A percentile compares a stretch with the other conserved stretches of the same genome.
Evolutionary conservation across 2,113 vertebrate genomes (phyloP).

Genomic region (Meles meles): DNA sequence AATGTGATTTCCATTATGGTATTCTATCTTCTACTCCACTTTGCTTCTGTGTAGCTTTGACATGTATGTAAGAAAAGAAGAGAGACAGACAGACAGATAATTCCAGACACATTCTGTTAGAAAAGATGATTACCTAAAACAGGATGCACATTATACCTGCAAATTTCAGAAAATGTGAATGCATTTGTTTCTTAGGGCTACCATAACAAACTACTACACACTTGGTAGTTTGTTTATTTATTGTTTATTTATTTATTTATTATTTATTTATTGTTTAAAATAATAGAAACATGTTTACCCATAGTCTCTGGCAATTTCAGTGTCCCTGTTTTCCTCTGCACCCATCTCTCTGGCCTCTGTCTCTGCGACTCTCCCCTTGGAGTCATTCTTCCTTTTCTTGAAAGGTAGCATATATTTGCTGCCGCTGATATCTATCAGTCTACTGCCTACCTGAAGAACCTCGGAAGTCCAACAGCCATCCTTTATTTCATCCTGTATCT

Average conservation of each 20-base stretch:
- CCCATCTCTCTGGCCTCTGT: background rate
- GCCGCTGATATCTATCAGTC: background rate
- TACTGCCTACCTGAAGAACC: background rate
- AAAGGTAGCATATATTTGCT: background rate
- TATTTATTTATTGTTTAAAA: too few species aligned
- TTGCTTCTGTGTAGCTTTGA: background rate
- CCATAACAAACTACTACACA: background rate
- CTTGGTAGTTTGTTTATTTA: too few species aligned
- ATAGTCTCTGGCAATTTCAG: background rate
- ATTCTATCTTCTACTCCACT: background rate
- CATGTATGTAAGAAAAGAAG: background rate
- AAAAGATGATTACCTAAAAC: background rate
- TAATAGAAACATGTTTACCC: background rate
- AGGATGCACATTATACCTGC: background rate
- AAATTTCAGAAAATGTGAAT: conserved; percentile 18
- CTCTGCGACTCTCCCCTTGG: background rate
- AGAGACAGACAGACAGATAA: background rate
- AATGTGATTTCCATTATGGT: background rate
- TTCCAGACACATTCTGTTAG: background rate
- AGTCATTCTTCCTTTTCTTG: background rate
- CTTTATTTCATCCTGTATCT: background rate
- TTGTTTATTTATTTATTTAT: too few species aligned
- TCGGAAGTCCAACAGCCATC: background rate
- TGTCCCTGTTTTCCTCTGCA: background rate
- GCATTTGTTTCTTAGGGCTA: background rate